Evolutionary conservation across 2,113 vertebrate genomes (phyloP), one percentile per base, ranked within the genome.

Genomic region (Paedocypris sp.): DNA sequence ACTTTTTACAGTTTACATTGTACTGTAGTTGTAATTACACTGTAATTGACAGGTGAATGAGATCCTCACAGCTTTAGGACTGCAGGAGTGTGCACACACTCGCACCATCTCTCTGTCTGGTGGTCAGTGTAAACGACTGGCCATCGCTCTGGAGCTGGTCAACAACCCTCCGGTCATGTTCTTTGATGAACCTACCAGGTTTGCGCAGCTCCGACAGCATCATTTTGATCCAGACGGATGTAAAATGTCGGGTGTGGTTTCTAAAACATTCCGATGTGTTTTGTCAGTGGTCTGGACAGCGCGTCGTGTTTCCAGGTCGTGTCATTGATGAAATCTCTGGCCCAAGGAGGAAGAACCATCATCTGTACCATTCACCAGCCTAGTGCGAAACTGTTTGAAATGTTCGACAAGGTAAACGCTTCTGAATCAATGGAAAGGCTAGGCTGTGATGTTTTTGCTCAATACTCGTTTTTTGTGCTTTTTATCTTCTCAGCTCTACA

Each of bases 321-420:
- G 33, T 99, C 95, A 43, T 84, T 99, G 67, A 87, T 99, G 89
- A 89, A 87, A 62, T 97, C 93, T 45, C 79, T 99, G 82, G 95
- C 95, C 50, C 92, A 86, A 68, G 95, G 95, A 0, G 95, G 95
- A 29, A 86, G 95, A 51, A 98, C 95, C 42, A 91, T 99, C 79
- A 98, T 99, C 81, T 99, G 95, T 77, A 98, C 95, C 76, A 96
- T 99, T 80, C 94, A 99, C 80, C 95, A 99, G 83, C 95, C 95
- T 75, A 99, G 95, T 36, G 95, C 93, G 75, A 97, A 94, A 83
- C 92, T 99, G 73, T 98, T 99, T 41, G 94, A 98, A 82, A 92
- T 94, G 92, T 98, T 99, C n/a, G 91, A 99, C 82, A 96, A 99
- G 91, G 95, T 97, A 75, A 67, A 28, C 43, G 1, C n/a, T 29